Base-by-base conservation (phyloP, 2,888 invertebrate species). In the Anticlea derivata region DNA sequence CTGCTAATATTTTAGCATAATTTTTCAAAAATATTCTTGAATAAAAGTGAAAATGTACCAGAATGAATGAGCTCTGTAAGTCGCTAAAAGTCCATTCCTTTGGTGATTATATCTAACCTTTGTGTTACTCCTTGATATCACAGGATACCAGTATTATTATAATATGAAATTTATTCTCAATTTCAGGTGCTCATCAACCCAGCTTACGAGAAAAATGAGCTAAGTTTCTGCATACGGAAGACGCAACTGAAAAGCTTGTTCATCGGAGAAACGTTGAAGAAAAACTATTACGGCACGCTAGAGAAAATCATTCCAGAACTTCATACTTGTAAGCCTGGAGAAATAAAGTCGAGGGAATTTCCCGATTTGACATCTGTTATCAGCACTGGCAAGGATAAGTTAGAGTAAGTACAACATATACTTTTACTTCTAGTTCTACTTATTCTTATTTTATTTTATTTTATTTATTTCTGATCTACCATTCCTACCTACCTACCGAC, bases 151-250 rank as follows among this genome's bases (percentile, higher is more conserved):
- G 51, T n/a, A n/a, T n/a, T n/a, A 20, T 72, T 73, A 3, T 17
- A 4, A 2, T 17, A 17, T 17, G 2, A 17, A 4, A 17, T 2
- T 17, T 3, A 3, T 17, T 17, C 17, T 17, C n/a, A n/a, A n/a
- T 3, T 17, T 24, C 75, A 95, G 94, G 96, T 96, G 2, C 93
- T 94, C 40, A 91, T 97, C 40, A 98, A 98, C 73, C 95, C 97
- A 0, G 91, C 92, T 0, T 97, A 96, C 74, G 93, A 94, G 71
- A 86, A 92, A 5, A 73, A 84, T 0, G 98, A 98, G 75, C 67
- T 98, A 1, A 90, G 93, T 45, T 96, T 94, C 74, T 94, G 94
- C 50, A 73, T 98, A 7, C 92, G 93, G 38, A 96, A 96, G 83
- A 95, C 95, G 0, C 92, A 91, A 0, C 85, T 94, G 17, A 94